Percentiles rank a stretch among this genome's conserved stretches.
phyloP scores from a whole-genome alignment of 2,113 vertebrate genomes.

The Chloroceryle aenea region DNA sequence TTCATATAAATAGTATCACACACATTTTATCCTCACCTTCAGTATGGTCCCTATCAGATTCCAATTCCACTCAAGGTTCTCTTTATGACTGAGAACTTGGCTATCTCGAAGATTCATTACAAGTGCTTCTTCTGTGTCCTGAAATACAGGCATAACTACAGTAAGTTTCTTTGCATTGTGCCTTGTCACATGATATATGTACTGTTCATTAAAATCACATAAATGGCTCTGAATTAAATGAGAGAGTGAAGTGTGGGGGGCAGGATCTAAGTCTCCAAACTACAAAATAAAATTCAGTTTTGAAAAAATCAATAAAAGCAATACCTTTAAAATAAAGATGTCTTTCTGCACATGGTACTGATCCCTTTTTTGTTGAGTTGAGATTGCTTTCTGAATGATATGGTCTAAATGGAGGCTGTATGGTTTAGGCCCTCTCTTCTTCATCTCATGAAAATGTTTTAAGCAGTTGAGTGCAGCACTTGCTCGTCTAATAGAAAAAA shows the following conservation, averaged over 20 bases:
- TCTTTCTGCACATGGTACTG: conserved; percentile 91
- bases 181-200: not conserved
- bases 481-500: conserved; percentile 83
- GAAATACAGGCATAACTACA: not conserved
- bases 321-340: conserved; percentile 95
- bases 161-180: not conserved
- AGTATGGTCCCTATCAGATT: conserved; percentile 95
- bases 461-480: conserved; percentile 95
- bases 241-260: not conserved
- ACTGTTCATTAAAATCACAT: not conserved
- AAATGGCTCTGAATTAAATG: not conserved
- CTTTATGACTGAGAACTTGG: conserved; percentile 96
- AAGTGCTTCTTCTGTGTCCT: conserved; percentile 97
- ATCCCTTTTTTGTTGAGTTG: conserved; percentile 88
- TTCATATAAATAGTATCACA: not conserved
- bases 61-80: conserved; percentile 99
- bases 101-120: conserved; percentile 93
- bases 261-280: not conserved
- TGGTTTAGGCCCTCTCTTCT: conserved; percentile 95
- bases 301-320: not conserved
- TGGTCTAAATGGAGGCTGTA: conserved; percentile 96
- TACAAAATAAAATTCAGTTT: not conserved
- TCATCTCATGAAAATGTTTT: conserved; percentile 97
- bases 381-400: conserved; percentile 92
- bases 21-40: conserved; percentile 81